These are phyloP conservation scores for Apis florea DNA, from an alignment of 1,140 invertebrate species.

Conservation along the genomic window DNA sequence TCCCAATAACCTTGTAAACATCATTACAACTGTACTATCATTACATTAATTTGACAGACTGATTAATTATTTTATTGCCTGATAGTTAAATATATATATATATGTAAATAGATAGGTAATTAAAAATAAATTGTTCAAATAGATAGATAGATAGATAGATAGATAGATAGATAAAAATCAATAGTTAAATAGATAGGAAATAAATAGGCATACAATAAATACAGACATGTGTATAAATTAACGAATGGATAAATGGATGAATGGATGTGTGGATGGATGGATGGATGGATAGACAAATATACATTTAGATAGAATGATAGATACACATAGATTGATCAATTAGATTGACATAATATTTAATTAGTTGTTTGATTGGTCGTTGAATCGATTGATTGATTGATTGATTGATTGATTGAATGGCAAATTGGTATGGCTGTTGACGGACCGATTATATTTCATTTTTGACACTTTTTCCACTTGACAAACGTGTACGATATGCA, in stretches of 20 bases:
- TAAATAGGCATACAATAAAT: too few relatives aligned
- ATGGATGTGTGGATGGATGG: background rate
- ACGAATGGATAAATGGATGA: too few relatives aligned
- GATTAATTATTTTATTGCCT: background rate
- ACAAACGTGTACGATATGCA: background rate
- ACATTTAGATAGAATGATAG: too few relatives aligned
- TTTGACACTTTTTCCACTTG: background rate
- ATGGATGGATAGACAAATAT: too few relatives aligned
- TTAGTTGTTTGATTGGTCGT: background rate
- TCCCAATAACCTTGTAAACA: slow-evolving; percentile 74
- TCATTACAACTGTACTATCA: slow-evolving; percentile 40
- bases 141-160: background rate
- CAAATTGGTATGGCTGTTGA: background rate
- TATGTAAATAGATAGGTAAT: background rate
- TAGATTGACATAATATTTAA: background rate
- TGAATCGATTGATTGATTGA: background rate
- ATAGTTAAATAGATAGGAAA: background rate
- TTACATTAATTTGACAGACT: slow-evolving; percentile 19
- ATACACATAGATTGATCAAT: background rate
- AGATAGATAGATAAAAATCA: background rate
- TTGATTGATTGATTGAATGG: background rate
- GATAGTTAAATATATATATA: background rate
- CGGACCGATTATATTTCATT: slow-evolving; percentile 4
- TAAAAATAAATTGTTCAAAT: too few relatives aligned
- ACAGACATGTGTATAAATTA: too few relatives aligned